Evolutionary conservation across 2,888 invertebrate species (phyloP), one percentile per base, ranked within the genome.

Genomic region (Cosmorhoe ocellata): DNA sequence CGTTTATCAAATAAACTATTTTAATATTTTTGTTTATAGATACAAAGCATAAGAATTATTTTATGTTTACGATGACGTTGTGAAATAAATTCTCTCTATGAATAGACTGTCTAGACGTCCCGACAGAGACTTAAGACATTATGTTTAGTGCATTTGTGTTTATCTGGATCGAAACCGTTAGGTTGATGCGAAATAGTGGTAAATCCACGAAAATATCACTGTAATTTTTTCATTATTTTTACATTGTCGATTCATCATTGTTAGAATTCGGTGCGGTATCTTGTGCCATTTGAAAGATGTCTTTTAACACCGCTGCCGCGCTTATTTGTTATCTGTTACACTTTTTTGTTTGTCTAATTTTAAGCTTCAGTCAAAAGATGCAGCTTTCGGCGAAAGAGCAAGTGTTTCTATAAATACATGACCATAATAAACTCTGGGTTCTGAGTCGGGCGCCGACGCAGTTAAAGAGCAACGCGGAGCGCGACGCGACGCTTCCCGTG

Each of bases 401-500:
- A 51, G 55, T 56, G 63, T 65, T 63, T 81, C 82, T 84, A 84
- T 79, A 81, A 83, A 83, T 85, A 84, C 71, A 63, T 70, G 74
- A 61, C 72, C 77, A 78, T 80, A 80, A 76, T 68, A 65, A 67
- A 65, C 70, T 51, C 33, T 31, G 48, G 51, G 37, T 37, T 33
- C 24, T 13, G 50, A 52, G 52, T 60, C 64, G 59, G 67, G 69
- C 72, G 62, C 64, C 52, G 56, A 66, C 74, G 76, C 84, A 87
- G 86, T 86, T 61, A 53, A 64, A 59, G 66, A 69, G 78, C 78
- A 76, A 71, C 75, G 75, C 77, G 79, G 69, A 68, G 72, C 68
- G 71, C 70, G 61, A 57, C 58, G 52, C 47, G 53, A 64, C 61
- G 58, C 41, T 45, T 41, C 52, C 46, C 44, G 56, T 54, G 58